These are phyloP conservation scores for Anguilla marmorata DNA, from an alignment of 2,797 vertebrate genomes.

Conservation along the genomic window DNA sequence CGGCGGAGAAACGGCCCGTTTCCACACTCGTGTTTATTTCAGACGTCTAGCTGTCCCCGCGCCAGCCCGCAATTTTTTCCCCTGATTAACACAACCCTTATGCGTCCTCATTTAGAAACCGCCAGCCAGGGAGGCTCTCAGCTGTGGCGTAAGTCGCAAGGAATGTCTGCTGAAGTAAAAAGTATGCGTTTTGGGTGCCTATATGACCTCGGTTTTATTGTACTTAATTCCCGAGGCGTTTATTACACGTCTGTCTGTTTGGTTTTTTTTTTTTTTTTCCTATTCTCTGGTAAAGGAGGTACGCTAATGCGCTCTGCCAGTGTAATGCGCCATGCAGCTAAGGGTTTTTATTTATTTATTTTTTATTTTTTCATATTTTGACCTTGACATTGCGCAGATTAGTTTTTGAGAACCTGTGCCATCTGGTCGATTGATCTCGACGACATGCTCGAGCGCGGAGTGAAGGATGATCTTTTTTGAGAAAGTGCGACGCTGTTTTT, in stretches of 20 bases:
- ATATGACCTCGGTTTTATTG: slow-evolving; percentile 3
- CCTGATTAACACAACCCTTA: slow-evolving; percentile 23
- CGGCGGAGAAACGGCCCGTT: slow-evolving; percentile 28
- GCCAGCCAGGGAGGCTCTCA: not conserved
- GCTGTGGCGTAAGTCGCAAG: not conserved
- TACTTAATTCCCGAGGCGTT: not conserved
- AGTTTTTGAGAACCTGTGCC: not conserved
- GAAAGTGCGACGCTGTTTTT: not conserved
- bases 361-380: not conserved
- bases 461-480: not conserved
- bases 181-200: slow-evolving; percentile 7
- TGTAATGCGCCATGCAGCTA: not conserved
- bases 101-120: slow-evolving; percentile 9
- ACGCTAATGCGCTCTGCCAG: not conserved
- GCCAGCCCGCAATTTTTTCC: not conserved
- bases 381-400: not conserved
- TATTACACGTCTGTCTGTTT: not conserved
- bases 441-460: not conserved
- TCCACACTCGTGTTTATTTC: slow-evolving; percentile 32
- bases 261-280: not conserved
- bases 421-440: not conserved
- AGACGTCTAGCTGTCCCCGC: slow-evolving; percentile 6
- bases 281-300: not conserved
- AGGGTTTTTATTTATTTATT: not conserved
- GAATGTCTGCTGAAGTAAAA: slow-evolving; percentile 3